Evolutionary conservation across 1,140 invertebrate species (phyloP), one percentile per base, ranked within the genome.

Genomic region (Steinernema feltiae): DNA sequence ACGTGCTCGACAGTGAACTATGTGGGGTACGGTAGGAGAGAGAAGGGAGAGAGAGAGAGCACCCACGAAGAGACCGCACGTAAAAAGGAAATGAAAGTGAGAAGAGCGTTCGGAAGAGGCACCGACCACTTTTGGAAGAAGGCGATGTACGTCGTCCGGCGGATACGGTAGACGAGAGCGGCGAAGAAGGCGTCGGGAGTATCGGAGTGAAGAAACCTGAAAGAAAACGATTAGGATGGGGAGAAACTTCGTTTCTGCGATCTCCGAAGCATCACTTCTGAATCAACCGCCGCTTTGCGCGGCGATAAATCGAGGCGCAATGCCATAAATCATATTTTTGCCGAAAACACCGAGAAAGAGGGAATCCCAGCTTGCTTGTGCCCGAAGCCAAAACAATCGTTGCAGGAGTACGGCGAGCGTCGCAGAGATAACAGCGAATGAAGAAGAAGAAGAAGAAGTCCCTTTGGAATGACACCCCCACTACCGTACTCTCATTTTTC

Each of bases 131-230:
- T 63, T 27, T 63, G 53, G 53, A 21, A 7, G 53, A 63, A 63
- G 53, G 53, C 53, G 53, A 63, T 3, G 53, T 63, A 21, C 53
- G 53, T 63, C 53, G 7, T 63, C 53, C 24, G 24, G 69, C 35
- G 53, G 69, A 35, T 41, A 70, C 32, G 53, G 70, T 70, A 41
- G 73, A 35, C 32, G 30, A 1, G 15, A 27, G 21, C 1, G 71
- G 30, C 32, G 24, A 1, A 15, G 30, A 21, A 3, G 48, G 48
- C 48, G 69, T 69, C 48, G 48, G 72, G 21, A 74, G 72, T 48
- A 73, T 72, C 31, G 71, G 71, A 21, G 21, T 53, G 48, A 32
- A 30, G 53, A 63, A 63, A 63, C 53, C 53, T 63, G 53, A 63
- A 63, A 27, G 12, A 12, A 27, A 3, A 17, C 15, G 53, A 27